Evolutionary conservation across 1,140 invertebrate species (phyloP).

Genomic region (Ceratoteleas bidentatus): DNA sequence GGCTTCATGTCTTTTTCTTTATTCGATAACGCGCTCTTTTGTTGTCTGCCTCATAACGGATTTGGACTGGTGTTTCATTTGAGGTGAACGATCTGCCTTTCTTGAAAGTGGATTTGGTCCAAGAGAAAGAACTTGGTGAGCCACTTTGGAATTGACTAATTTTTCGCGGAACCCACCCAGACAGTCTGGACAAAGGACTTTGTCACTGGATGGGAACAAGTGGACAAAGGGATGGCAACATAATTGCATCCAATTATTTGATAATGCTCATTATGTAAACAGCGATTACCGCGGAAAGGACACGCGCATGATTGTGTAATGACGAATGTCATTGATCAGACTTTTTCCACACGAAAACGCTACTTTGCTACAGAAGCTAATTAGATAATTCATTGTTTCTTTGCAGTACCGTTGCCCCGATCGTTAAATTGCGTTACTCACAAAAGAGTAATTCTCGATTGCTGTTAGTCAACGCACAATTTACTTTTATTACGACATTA

Average conservation of each 20-base stretch:
- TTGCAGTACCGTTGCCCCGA: constrained; percentile 2
- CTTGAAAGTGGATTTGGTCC: not conserved
- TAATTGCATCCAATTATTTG: not conserved
- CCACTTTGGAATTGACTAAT: not conserved
- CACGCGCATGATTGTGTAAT: not conserved
- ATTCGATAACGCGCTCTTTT: constrained; percentile 17
- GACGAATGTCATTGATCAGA: constrained; percentile 10
- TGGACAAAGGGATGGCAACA: no score
- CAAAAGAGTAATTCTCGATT: constrained; percentile 8
- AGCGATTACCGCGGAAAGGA: no score
- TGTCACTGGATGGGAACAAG: no score
- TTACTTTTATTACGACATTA: constrained; percentile 8
- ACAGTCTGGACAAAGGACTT: no score
- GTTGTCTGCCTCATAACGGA: constrained; percentile 14
- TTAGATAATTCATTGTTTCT: constrained; percentile 28
- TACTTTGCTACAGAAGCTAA: constrained; percentile 5
- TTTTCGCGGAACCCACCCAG: not conserved
- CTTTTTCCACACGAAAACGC: constrained; percentile 9
- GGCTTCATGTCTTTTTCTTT: constrained; percentile 21
- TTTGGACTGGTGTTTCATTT: constrained; percentile 26
- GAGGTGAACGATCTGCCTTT: constrained; percentile 18
- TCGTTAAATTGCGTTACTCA: not conserved
- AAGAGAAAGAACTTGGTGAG: not conserved
- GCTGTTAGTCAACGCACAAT: constrained; percentile 8
- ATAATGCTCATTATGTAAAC: not conserved